Evolutionary conservation across 2,888 invertebrate genomes (phyloP), one percentile per base, ranked within the genome.

Genomic region (Trachelus stipa): DNA sequence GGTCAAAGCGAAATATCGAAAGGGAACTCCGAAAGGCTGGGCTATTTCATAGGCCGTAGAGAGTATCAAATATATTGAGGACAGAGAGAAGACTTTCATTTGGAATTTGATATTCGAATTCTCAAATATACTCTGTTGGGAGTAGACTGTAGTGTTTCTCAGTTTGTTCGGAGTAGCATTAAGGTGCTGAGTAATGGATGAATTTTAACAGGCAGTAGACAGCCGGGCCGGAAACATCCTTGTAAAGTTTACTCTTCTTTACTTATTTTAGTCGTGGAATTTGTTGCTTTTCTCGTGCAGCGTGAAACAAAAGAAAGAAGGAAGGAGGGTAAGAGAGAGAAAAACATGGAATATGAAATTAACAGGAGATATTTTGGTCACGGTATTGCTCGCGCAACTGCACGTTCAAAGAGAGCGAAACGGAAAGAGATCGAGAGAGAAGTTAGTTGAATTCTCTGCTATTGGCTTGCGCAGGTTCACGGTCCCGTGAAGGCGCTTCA

Each of bases 371-470:
- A 56, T 56, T 56, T 56, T 56, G 40, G 40, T 56, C 40, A 56
- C 40, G 40, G 6, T 56, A 40, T 69, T 74, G 76, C 73, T 68
- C 76, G 74, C 73, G 68, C 75, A 79, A 73, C 69, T 73, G 74
- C 77, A 76, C 73, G 74, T 77, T 75, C 74, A 80, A 75, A 77
- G 75, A 76, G 68, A 75, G 79, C 81, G 80, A 81, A 83, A 85
- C 40, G 40, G 40, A 23, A 23, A 23, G 23, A 56, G 23, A 56
- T 23, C 6, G 23, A 83, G 82, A 79, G 81, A 80, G 37, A 69
- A 77, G 69, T 73, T 35, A 73, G 77, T 69, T 74, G 76, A 69
- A 69, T 78, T 80, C 74, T 76, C 78, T 74, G 76, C 6, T 23
- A 56, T 56, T 56, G 40, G 40, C 40, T 56, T 23, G 40, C 40